Percentiles rank a stretch among this genome's conserved stretches.
Conservation (phyloP, 2,888 invertebrate species). For the Pyrgus malvae region DNA sequence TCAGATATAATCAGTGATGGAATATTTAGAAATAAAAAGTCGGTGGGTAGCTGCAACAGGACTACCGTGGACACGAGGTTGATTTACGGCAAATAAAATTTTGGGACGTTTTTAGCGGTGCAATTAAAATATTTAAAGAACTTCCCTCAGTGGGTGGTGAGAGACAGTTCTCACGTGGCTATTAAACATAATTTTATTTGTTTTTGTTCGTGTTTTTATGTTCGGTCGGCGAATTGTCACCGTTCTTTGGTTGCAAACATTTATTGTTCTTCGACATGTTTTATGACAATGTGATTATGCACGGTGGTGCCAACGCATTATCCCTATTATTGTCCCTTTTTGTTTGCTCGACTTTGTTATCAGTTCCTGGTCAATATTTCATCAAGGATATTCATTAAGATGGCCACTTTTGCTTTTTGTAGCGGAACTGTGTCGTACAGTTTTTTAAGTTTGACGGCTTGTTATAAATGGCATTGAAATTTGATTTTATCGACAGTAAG, state of each 20-base stretch:
- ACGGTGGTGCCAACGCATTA: slow-evolving; percentile 37
- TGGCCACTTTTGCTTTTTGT: neutral
- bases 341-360: slow-evolving; percentile 24
- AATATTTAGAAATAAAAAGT: slow-evolving; percentile 33
- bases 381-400: neutral
- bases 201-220: slow-evolving; percentile 60
- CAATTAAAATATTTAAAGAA: slow-evolving; percentile 80
- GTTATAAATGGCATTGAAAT: too few species aligned
- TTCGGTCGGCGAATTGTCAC: slow-evolving; percentile 44
- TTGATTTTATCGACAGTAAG: too few species aligned
- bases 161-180: slow-evolving; percentile 80
- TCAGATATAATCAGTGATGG: slow-evolving; percentile 25
- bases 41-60: slow-evolving; percentile 35
- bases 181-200: slow-evolving; percentile 79
- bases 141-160: slow-evolving; percentile 76
- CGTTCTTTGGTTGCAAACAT: slow-evolving; percentile 51
- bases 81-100: slow-evolving; percentile 76
- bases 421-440: neutral
- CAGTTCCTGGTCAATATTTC: slow-evolving; percentile 18
- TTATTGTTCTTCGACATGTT: slow-evolving; percentile 42
- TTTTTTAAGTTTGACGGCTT: too few species aligned
- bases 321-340: too few species aligned
- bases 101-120: slow-evolving; percentile 71
- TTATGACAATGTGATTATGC: slow-evolving; percentile 48
- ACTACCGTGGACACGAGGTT: slow-evolving; percentile 71